phyloP scores from a whole-genome alignment of 2,113 vertebrate genomes.

The Cyprinodon brontotheroides region DNA sequence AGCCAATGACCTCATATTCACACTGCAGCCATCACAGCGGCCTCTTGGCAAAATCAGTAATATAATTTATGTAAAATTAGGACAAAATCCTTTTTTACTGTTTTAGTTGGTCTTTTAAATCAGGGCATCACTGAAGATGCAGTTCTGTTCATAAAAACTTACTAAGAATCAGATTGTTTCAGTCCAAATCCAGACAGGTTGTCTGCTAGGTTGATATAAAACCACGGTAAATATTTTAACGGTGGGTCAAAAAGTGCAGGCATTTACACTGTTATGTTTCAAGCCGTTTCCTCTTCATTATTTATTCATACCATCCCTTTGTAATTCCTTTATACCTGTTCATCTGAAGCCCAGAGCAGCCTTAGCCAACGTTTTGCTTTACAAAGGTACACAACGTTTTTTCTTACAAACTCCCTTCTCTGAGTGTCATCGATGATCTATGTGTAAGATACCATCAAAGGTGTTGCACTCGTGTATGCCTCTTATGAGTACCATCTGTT shows the following conservation, averaged over 20 bases:
- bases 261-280: constrained; percentile 60
- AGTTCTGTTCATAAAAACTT: constrained; percentile 3
- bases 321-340: constrained; percentile 63
- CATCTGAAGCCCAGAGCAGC: constrained; percentile 42
- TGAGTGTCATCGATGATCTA: constrained; percentile 48
- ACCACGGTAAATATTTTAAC: constrained; percentile 69
- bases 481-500: constrained; percentile 17
- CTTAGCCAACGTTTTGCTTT: constrained; percentile 26
- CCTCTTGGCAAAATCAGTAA: constrained; percentile 9
- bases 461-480: constrained; percentile 4
- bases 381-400: constrained; percentile 33
- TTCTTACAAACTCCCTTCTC: constrained; percentile 34
- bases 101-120: constrained; percentile 7
- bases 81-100: constrained; percentile 16
- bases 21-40: constrained; percentile 39
- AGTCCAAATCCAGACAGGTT: constrained; percentile 30
- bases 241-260: constrained; percentile 34
- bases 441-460: constrained; percentile 38
- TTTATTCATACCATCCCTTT: constrained; percentile 70
- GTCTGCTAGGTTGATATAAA: constrained; percentile 44
- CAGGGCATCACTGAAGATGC: neutral
- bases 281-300: constrained; percentile 59
- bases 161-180: constrained; percentile 8
- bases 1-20: constrained; percentile 63
- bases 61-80: constrained; percentile 40